Conservation (phyloP, 1,140 invertebrate genomes). For the Diorhabda sublineata region DNA sequence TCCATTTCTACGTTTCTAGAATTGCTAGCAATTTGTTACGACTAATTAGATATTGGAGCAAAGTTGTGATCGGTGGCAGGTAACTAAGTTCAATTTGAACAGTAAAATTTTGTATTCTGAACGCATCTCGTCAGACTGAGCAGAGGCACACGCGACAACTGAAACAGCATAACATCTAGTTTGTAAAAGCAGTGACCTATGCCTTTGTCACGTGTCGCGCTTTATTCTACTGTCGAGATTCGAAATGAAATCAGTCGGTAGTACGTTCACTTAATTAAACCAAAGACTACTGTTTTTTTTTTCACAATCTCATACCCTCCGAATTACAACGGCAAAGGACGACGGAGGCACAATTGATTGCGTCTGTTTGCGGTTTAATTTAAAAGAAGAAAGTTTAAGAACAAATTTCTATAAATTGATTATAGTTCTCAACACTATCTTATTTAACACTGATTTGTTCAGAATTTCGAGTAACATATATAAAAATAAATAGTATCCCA, state of each 20-base stretch:
- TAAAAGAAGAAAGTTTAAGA: no score
- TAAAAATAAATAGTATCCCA: no score
- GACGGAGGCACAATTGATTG: no score
- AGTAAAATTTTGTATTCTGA: conserved; percentile 27
- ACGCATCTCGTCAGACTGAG: conserved; percentile 8
- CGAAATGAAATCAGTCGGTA: conserved; percentile 31
- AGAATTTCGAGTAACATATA: no score
- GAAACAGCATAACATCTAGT: background rate
- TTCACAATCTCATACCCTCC: background rate
- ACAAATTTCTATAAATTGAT: no score
- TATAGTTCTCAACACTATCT: no score
- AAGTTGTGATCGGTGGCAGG: conserved; percentile 26
- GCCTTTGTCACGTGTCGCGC: conserved; percentile 29
- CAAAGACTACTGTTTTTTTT: conserved; percentile 17
- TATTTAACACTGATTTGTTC: no score
- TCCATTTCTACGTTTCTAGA: conserved; percentile 19
- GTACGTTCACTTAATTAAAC: conserved; percentile 24
- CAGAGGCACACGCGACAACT: background rate
- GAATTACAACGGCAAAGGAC: background rate
- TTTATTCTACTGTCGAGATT: conserved; percentile 29
- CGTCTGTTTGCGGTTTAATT: no score
- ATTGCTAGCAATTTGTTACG: conserved; percentile 27
- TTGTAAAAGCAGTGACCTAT: conserved; percentile 30
- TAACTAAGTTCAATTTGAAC: conserved; percentile 22
- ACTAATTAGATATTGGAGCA: conserved; percentile 28